These are phyloP conservation scores for Gephyroberyx darwinii DNA, from an alignment of 2,797 vertebrate genomes.

Conservation along the genomic window DNA sequence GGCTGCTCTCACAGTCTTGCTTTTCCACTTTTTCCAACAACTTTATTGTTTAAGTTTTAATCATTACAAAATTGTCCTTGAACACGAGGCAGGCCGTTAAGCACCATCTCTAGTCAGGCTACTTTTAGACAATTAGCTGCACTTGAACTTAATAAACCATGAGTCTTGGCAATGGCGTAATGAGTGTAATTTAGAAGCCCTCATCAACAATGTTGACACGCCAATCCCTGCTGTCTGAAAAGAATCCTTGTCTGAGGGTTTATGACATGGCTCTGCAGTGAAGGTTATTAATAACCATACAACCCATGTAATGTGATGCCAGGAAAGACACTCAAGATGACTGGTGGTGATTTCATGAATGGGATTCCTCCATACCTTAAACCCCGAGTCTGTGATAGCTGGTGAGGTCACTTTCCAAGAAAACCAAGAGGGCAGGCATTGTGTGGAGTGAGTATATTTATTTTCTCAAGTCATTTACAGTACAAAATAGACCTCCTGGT, in stretches of 20 bases:
- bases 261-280: slow-evolving; percentile 61
- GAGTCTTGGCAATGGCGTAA: slow-evolving; percentile 40
- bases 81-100: not conserved
- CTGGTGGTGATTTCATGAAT: slow-evolving; percentile 69
- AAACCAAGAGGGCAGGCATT: slow-evolving; percentile 62
- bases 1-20: slow-evolving; percentile 47
- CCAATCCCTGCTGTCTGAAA: slow-evolving; percentile 55
- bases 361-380: slow-evolving; percentile 51
- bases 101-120: not conserved
- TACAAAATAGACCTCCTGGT: slow-evolving; percentile 81
- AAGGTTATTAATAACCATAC: slow-evolving; percentile 70
- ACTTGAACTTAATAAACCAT: slow-evolving; percentile 41
- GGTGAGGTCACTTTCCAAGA: slow-evolving; percentile 52
- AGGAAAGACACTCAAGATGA: slow-evolving; percentile 45
- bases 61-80: not conserved
- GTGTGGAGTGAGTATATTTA: slow-evolving; percentile 71
- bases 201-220: slow-evolving; percentile 54
- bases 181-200: slow-evolving; percentile 34
- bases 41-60: not conserved
- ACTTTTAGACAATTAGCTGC: slow-evolving; percentile 1
- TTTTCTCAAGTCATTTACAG: slow-evolving; percentile 76
- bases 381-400: slow-evolving; percentile 33
- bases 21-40: slow-evolving; percentile 29
- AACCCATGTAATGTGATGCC: slow-evolving; percentile 62
- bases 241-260: slow-evolving; percentile 50